phyloP scores from a whole-genome alignment of 2,797 vertebrate genomes.

The Synaphobranchus kaupii region DNA sequence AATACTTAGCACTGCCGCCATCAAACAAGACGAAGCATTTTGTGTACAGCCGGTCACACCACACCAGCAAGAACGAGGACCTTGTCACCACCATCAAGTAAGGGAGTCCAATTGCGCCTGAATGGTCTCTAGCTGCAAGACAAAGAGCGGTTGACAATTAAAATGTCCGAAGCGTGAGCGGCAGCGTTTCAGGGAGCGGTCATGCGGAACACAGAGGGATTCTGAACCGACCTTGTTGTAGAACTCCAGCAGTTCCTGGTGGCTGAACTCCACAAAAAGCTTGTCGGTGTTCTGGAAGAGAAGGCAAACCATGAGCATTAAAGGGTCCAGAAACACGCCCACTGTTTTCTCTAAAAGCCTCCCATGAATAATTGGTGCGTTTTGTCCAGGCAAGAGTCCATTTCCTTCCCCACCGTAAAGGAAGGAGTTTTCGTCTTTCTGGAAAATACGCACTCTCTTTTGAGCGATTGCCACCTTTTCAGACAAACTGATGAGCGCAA shows the following conservation, averaged over 20 bases:
- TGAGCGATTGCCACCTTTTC: not conserved
- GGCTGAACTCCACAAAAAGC: constrained; percentile 88
- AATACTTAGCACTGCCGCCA: not conserved
- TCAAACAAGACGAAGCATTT: not conserved
- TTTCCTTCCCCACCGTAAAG: not conserved
- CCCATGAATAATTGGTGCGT: constrained; percentile 65
- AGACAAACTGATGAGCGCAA: not conserved
- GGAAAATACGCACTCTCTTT: constrained; percentile 1
- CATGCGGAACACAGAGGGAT: constrained; percentile 24
- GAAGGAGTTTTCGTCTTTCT: not conserved
- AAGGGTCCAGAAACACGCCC: constrained; percentile 37
- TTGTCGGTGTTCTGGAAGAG: constrained; percentile 80
- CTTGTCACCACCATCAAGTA: constrained; percentile 68
- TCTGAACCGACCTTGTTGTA: constrained; percentile 87
- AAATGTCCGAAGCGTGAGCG: constrained; percentile 31
- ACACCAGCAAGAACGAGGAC: not conserved
- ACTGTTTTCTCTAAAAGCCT: constrained; percentile 62
- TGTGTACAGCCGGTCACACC: not conserved
- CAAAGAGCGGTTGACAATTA: constrained; percentile 35
- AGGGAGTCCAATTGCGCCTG: constrained; percentile 87
- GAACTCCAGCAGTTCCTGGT: constrained; percentile 91
- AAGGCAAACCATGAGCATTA: constrained; percentile 37
- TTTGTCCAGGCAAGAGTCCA: constrained; percentile 40
- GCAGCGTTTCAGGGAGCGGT: constrained; percentile 30
- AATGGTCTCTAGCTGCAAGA: constrained; percentile 80